Percentiles rank a stretch among this genome's conserved stretches.
Conservation (phyloP, 2,888 invertebrate genomes). For the Poecilobothrus nobilitatus region DNA sequence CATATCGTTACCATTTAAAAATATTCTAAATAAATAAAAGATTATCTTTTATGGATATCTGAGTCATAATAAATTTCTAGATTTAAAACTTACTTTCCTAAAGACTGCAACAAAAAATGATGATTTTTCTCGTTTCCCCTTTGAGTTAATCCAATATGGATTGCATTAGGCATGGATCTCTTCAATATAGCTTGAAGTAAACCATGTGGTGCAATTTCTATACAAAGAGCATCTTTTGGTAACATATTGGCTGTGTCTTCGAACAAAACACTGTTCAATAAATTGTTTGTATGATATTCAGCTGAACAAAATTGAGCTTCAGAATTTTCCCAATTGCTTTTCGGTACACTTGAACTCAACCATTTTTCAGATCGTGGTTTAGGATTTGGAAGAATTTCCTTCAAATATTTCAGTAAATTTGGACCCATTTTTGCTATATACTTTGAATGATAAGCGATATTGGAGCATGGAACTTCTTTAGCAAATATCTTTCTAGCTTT, state of each 20-base stretch:
- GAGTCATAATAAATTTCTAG: background rate
- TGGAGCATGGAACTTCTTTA: slow-evolving; percentile 70
- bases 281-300: slow-evolving; percentile 79
- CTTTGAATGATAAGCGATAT: slow-evolving; percentile 79
- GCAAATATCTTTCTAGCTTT: slow-evolving; percentile 66
- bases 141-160: slow-evolving; percentile 53
- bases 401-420: slow-evolving; percentile 54
- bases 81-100: slow-evolving; percentile 43
- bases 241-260: slow-evolving; percentile 54
- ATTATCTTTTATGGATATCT: background rate
- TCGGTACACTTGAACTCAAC: slow-evolving; percentile 74
- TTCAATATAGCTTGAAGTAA: slow-evolving; percentile 58
- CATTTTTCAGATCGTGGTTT: slow-evolving; percentile 63
- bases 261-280: slow-evolving; percentile 52
- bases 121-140: slow-evolving; percentile 45
- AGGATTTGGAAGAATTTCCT: slow-evolving; percentile 54
- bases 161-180: slow-evolving; percentile 47
- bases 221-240: slow-evolving; percentile 52
- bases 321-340: slow-evolving; percentile 57
- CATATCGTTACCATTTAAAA: slow-evolving; percentile 64
- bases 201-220: slow-evolving; percentile 61
- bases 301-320: slow-evolving; percentile 59
- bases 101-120: slow-evolving; percentile 34
- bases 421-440: slow-evolving; percentile 63
- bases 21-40: slow-evolving; percentile 50